A percentile compares a stretch with the other conserved stretches of the same genome.
Evolutionary conservation across 2,797 vertebrate genomes (phyloP).

Genomic region (Arnoldichthys spilopterus): DNA sequence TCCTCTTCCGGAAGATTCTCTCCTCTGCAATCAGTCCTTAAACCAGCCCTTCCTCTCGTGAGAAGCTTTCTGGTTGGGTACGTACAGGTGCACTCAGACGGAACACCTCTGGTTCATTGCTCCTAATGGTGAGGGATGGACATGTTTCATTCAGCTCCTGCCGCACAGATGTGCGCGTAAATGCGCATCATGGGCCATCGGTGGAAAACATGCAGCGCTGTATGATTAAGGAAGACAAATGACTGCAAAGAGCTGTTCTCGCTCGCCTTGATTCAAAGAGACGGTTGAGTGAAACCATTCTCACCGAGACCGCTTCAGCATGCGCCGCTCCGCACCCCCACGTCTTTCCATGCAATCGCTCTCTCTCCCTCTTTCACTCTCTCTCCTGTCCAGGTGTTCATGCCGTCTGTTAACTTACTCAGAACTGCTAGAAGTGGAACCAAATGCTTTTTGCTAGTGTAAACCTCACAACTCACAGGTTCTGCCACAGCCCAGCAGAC

Average conservation of each 20-base stretch:
- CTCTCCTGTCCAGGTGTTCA: slow-evolving; percentile 60
- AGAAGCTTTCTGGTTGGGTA: background rate
- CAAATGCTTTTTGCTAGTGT: slow-evolving; percentile 49
- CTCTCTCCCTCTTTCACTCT: slow-evolving; percentile 56
- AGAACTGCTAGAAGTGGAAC: slow-evolving; percentile 56
- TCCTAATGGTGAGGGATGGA: slow-evolving; percentile 45
- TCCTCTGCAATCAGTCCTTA: slow-evolving; percentile 24
- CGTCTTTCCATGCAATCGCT: slow-evolving; percentile 21
- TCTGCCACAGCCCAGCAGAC: slow-evolving; percentile 47
- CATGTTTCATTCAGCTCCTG: slow-evolving; percentile 49
- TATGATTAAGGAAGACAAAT: slow-evolving; percentile 63
- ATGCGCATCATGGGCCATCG: slow-evolving; percentile 34
- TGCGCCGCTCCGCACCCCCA: slow-evolving; percentile 36
- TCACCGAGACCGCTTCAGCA: slow-evolving; percentile 51
- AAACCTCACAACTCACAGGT: slow-evolving; percentile 53
- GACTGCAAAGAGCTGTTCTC: slow-evolving; percentile 57
- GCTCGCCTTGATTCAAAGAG: slow-evolving; percentile 59
- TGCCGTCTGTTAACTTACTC: slow-evolving; percentile 63
- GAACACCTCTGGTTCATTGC: slow-evolving; percentile 29
- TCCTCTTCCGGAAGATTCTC: slow-evolving; percentile 27
- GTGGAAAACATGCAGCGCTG: slow-evolving; percentile 37
- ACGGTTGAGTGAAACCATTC: slow-evolving; percentile 62
- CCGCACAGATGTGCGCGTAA: slow-evolving; percentile 48
- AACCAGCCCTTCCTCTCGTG: background rate
- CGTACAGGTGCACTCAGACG: slow-evolving; percentile 13